phyloP scores from a whole-genome alignment of 2,797 vertebrate genomes.

The Falco berigora region DNA sequence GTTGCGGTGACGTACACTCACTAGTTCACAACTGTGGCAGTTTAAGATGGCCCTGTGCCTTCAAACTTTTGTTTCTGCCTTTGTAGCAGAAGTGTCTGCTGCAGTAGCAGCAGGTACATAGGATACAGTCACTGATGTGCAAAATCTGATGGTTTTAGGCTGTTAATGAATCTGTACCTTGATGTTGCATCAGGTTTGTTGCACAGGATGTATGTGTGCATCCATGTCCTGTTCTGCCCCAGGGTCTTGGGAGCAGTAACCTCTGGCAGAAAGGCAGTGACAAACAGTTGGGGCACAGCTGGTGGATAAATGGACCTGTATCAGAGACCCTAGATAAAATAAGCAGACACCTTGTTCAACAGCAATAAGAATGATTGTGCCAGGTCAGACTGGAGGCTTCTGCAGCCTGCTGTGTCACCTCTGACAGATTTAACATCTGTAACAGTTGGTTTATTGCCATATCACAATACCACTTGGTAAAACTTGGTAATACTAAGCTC shows the following conservation, averaged over 20 bases:
- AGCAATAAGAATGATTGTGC: accelerated
- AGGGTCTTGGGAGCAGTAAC: background rate
- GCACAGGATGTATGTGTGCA: accelerated
- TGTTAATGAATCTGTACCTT: background rate
- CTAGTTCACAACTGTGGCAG: background rate
- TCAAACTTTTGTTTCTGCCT: background rate
- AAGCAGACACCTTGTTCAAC: background rate
- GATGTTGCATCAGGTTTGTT: background rate
- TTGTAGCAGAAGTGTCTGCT: background rate
- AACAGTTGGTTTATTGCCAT: background rate
- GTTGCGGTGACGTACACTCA: background rate
- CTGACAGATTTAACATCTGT: background rate
- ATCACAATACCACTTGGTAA: background rate
- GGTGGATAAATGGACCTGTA: background rate
- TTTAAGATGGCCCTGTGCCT: background rate
- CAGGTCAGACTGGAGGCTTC: background rate
- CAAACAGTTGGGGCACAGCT: background rate
- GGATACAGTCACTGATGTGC: background rate
- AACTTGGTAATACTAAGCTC: background rate
- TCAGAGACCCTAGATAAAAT: background rate
- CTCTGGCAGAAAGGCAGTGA: background rate
- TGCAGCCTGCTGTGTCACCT: background rate
- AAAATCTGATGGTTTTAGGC: background rate
- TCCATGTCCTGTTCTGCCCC: background rate
- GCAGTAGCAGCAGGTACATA: background rate